A percentile compares a stretch with the other conserved stretches of the same genome.
These are phyloP conservation scores for Indri indri DNA, from an alignment of 2,113 vertebrate genomes.

Conservation along the genomic window DNA sequence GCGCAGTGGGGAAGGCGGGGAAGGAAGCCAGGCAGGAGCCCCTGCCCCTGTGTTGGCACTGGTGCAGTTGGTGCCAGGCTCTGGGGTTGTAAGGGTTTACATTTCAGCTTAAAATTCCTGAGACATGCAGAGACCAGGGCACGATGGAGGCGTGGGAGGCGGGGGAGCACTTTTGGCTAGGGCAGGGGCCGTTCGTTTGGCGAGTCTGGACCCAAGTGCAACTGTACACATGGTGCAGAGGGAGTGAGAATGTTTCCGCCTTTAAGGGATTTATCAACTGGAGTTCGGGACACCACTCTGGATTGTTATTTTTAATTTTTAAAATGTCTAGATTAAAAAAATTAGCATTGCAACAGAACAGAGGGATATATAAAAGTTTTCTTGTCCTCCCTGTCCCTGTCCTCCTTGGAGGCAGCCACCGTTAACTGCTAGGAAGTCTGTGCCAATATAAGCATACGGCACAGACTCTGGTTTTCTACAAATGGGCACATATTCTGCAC, in stretches of 20 bases:
- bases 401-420: neutral
- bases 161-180: neutral
- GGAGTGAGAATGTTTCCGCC: neutral
- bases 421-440: neutral
- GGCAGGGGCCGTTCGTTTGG: neutral
- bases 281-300: neutral
- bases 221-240: rapidly evolving
- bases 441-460: neutral
- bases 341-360: neutral
- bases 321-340: neutral
- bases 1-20: rapidly evolving
- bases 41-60: rapidly evolving
- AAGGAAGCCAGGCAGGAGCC: neutral
- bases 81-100: neutral
- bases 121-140: neutral
- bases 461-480: neutral
- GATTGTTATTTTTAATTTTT: neutral
- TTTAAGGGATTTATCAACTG: neutral
- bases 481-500: neutral
- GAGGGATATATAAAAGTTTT: neutral
- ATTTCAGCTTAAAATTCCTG: neutral
- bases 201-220: neutral
- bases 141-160: neutral
- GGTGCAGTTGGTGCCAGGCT: no score
- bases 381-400: neutral